phyloP scores from a whole-genome alignment of 2,888 invertebrate species.

The Sisyra nigra region DNA sequence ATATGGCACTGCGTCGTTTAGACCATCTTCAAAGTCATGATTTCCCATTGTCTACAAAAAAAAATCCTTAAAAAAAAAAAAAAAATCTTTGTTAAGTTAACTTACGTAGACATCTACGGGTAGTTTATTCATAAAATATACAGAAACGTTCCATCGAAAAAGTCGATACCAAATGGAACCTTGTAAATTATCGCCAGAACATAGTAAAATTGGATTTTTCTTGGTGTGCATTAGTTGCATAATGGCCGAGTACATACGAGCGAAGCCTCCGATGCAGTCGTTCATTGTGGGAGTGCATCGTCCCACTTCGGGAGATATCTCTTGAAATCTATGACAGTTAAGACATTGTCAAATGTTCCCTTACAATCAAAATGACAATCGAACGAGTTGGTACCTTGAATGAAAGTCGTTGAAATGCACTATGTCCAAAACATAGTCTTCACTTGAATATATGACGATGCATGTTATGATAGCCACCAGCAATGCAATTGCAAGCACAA shows the following conservation, averaged over 20 bases:
- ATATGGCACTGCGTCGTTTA: slow-evolving; percentile 56
- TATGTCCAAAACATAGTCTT: too few species aligned
- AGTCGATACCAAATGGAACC: slow-evolving; percentile 73
- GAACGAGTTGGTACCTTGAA: too few species aligned
- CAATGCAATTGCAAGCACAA: too few species aligned
- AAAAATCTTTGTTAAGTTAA: too few species aligned
- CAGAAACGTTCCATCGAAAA: slow-evolving; percentile 54
- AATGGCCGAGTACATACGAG: slow-evolving; percentile 42
- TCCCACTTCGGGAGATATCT: too few species aligned
- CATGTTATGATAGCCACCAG: too few species aligned
- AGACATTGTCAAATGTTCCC: too few species aligned
- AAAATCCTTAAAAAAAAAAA: too few species aligned
- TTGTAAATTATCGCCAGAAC: slow-evolving; percentile 73
- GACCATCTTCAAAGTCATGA: slow-evolving; percentile 71
- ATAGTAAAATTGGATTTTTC: slow-evolving; percentile 45
- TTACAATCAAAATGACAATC: too few species aligned
- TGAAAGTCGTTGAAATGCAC: too few species aligned
- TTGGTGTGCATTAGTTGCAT: slow-evolving; percentile 24
- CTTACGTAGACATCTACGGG: slow-evolving; percentile 62
- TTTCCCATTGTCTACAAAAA: slow-evolving; percentile 60
- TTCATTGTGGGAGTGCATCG: slow-evolving; percentile 14
- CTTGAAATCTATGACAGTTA: too few species aligned
- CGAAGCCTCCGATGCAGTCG: slow-evolving; percentile 52
- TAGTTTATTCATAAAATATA: slow-evolving; percentile 56
- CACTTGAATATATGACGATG: too few species aligned